phyloP scores from a whole-genome alignment of 1,140 invertebrate genomes.

The Sycobia sp. region DNA sequence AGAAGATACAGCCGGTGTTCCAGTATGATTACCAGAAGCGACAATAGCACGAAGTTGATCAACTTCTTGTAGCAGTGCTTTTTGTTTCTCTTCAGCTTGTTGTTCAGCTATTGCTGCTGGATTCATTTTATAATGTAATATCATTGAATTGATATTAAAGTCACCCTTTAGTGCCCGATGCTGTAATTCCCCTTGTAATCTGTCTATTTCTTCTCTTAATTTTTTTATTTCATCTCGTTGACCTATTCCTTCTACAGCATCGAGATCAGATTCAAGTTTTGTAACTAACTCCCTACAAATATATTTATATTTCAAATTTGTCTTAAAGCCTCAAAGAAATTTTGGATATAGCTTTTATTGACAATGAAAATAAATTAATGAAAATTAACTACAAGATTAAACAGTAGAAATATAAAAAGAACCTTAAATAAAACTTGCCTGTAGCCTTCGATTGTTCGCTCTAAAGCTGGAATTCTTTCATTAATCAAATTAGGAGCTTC shows the following conservation, averaged over 20 bases:
- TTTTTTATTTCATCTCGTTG: conserved; percentile 48
- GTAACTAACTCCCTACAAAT: conserved; percentile 67
- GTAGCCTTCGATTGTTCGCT: conserved; percentile 52
- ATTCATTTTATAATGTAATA: conserved; percentile 75
- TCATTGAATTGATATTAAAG: conserved; percentile 61
- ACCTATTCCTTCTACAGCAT: conserved; percentile 45
- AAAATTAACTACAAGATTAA: neutral
- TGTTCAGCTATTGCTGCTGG: conserved; percentile 73
- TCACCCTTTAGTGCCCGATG: conserved; percentile 67
- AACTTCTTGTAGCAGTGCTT: conserved; percentile 75
- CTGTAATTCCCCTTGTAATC: conserved; percentile 70
- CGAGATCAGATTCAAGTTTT: conserved; percentile 70
- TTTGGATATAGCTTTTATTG: conserved; percentile 1
- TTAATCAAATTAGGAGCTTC: conserved; percentile 40
- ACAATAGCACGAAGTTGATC: conserved; percentile 63
- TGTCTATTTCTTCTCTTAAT: conserved; percentile 67
- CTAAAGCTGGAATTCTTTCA: conserved; percentile 51
- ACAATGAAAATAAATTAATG: neutral
- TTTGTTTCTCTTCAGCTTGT: conserved; percentile 69
- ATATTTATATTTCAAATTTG: conserved; percentile 8
- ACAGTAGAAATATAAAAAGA: neutral
- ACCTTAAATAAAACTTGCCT: conserved; percentile 43
- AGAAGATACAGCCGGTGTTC: conserved; percentile 32
- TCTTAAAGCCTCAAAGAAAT: neutral
- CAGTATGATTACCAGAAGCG: conserved; percentile 44